These are phyloP conservation scores for Illadopsis cleaveri DNA, from an alignment of 2,113 vertebrate genomes.

Conservation along the genomic window DNA sequence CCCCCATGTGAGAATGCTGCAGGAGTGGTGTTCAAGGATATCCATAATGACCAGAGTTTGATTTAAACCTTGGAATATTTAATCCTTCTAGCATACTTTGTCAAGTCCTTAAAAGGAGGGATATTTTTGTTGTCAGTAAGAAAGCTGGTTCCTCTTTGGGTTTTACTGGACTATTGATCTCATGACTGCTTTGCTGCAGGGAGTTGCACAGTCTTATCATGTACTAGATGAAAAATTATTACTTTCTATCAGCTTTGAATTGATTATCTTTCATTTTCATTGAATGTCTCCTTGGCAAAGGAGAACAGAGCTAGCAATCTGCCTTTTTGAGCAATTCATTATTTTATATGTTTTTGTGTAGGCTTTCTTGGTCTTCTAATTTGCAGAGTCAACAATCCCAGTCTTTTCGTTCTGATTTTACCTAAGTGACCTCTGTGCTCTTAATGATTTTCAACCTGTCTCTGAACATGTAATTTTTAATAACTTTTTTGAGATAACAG, in stretches of 20 bases:
- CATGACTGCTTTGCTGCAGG: background rate
- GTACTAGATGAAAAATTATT: slow-evolving; percentile 41
- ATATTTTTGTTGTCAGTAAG: slow-evolving; percentile 4
- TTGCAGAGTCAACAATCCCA: slow-evolving; percentile 48
- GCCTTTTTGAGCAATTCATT: slow-evolving; percentile 40
- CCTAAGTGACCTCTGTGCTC: background rate
- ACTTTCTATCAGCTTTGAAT: slow-evolving; percentile 58
- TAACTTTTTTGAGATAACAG: slow-evolving; percentile 7
- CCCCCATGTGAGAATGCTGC: background rate
- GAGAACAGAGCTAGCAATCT: slow-evolving; percentile 23
- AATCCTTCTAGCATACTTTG: background rate
- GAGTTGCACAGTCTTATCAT: slow-evolving; percentile 32
- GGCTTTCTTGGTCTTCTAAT: slow-evolving; percentile 37
- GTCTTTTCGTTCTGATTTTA: slow-evolving; percentile 38
- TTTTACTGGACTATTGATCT: slow-evolving; percentile 35
- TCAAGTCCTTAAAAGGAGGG: background rate
- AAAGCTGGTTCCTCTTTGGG: background rate
- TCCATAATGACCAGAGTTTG: background rate
- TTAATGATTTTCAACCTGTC: slow-evolving; percentile 13
- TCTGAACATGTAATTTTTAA: slow-evolving; percentile 25
- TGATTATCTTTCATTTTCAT: slow-evolving; percentile 61
- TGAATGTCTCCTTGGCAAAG: slow-evolving; percentile 49
- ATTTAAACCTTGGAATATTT: background rate
- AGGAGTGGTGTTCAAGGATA: background rate
- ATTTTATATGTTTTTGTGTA: slow-evolving; percentile 33